phyloP scores from a whole-genome alignment of 2,797 vertebrate genomes.

The Macroramphosus scolopax region DNA sequence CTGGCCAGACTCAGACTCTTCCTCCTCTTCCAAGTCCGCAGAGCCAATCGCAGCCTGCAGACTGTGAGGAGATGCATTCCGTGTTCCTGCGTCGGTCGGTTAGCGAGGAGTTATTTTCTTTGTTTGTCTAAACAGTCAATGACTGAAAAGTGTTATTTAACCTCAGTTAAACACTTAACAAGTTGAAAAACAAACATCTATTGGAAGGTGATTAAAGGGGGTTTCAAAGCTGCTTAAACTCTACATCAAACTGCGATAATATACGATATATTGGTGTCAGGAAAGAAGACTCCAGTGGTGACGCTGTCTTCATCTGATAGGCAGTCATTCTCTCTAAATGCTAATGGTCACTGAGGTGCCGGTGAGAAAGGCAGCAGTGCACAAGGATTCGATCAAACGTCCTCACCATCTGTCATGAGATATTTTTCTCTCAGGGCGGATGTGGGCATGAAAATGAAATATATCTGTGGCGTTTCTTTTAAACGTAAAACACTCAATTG shows the following conservation, averaged over 20 bases:
- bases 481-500: conserved; percentile 25
- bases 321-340: too few species aligned
- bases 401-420: conserved; percentile 28
- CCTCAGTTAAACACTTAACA: conserved; percentile 13
- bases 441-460: conserved; percentile 39
- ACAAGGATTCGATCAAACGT: conserved; percentile 33
- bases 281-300: too few species aligned
- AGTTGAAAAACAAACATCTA: conserved; percentile 1
- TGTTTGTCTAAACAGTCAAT: conserved; percentile 13
- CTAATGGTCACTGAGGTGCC: too few species aligned
- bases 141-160: conserved; percentile 22
- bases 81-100: conserved; percentile 15
- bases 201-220: too few species aligned
- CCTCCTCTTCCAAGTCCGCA: conserved; percentile 27
- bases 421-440: conserved; percentile 13
- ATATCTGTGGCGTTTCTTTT: conserved; percentile 43
- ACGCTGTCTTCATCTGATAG: too few species aligned
- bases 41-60: conserved; percentile 47
- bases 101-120: conserved; percentile 42
- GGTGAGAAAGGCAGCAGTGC: conserved; percentile 18
- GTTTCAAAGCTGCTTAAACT: too few species aligned
- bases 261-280: too few species aligned
- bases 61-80: conserved; percentile 44
- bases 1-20: conserved; percentile 36
- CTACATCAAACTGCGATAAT: too few species aligned